Evolutionary conservation across 2,888 invertebrate genomes (phyloP).

Genomic region (Colostygia pectinataria): DNA sequence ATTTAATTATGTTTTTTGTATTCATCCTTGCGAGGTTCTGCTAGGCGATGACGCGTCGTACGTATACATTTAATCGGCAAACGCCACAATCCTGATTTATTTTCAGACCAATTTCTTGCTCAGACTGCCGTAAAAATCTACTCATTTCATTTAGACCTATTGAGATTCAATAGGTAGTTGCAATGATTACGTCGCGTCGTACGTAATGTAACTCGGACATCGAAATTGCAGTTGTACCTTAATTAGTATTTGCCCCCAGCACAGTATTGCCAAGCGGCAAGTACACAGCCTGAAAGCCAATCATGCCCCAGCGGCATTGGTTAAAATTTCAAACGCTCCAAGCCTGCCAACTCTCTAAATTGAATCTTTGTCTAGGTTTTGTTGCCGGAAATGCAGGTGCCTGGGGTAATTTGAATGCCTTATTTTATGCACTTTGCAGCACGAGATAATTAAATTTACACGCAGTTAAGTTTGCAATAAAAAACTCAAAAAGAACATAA

Average conservation of each 20-base stretch:
- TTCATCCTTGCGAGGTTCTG: no score
- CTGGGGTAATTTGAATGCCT: slow-evolving; percentile 20
- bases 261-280: not conserved
- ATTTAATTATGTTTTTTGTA: no score
- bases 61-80: no score
- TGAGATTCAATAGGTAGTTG: no score
- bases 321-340: slow-evolving; percentile 20
- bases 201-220: no score
- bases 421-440: slow-evolving; percentile 13
- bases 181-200: no score
- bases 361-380: slow-evolving; percentile 21
- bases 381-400: slow-evolving; percentile 21
- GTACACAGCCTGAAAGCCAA: slow-evolving; percentile 17
- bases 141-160: no score
- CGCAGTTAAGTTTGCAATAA: not conserved
- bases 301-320: slow-evolving; percentile 16
- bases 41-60: no score
- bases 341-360: slow-evolving; percentile 23
- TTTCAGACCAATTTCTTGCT: no score
- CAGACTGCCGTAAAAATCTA: no score
- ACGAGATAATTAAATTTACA: slow-evolving; percentile 11
- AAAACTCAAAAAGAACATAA: not conserved
- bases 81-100: no score
- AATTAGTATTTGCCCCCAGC: slow-evolving; percentile 15
- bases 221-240: slow-evolving; percentile 2